Percentiles rank a stretch among this genome's conserved stretches.
Conservation (phyloP, 2,113 vertebrate genomes). For the Nematolebias whitei region DNA sequence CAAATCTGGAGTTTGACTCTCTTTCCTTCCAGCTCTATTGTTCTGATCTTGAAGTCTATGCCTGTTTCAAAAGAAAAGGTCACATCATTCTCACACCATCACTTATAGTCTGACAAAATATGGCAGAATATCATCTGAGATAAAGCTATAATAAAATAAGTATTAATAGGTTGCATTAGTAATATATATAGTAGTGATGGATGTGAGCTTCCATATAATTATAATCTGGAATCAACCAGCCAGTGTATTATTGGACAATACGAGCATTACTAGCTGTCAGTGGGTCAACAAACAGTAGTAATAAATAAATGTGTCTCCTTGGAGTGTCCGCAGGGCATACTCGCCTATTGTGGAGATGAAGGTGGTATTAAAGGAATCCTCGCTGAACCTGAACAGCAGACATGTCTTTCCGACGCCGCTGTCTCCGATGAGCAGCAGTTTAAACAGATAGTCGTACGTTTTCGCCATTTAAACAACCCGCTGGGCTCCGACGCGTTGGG, state of each 20-base stretch:
- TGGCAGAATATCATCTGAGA: too few relatives aligned
- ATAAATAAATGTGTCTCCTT: not conserved
- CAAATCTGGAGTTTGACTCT: constrained; percentile 98
- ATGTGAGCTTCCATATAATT: constrained; percentile 31
- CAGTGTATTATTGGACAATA: too few relatives aligned
- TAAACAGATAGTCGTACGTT: constrained; percentile 84
- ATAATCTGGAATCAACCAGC: not conserved
- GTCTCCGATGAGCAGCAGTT: constrained; percentile 84
- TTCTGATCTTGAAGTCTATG: constrained; percentile 99
- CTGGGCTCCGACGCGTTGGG: constrained; percentile 3
- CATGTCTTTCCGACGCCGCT: constrained; percentile 87
- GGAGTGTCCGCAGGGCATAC: constrained; percentile 50
- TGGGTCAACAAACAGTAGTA: not conserved
- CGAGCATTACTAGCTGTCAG: not conserved
- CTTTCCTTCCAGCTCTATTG: constrained; percentile 96
- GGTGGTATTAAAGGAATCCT: constrained; percentile 86
- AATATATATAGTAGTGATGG: not conserved
- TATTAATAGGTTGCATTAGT: not conserved
- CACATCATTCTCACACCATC: not conserved
- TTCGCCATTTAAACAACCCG: constrained; percentile 78
- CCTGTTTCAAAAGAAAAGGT: constrained; percentile 74
- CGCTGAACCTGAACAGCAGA: constrained; percentile 87
- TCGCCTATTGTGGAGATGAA: constrained; percentile 88
- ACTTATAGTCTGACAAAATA: not conserved
- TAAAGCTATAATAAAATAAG: too few relatives aligned